Evolutionary conservation across 2,888 invertebrate genomes (phyloP), one percentile per base, ranked within the genome.

Genomic region (Euplagia quadripunctaria): DNA sequence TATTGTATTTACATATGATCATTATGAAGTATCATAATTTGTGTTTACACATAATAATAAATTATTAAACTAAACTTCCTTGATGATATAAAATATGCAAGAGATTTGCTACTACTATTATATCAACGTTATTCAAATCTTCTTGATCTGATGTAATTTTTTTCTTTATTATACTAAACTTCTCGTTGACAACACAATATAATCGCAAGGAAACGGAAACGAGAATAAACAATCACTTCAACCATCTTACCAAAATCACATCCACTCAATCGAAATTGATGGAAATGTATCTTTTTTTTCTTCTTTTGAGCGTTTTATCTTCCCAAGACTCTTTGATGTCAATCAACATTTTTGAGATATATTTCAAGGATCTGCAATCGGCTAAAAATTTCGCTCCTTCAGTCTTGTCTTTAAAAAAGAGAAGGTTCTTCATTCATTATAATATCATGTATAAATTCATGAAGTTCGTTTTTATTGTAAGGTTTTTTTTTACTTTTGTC

Each of bases 181-280:
- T 61, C 65, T 55, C 41, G 64, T 14, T 52, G 42, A 68, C 58
- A 74, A 72, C 14, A 55, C 55, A 74, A 73, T 68, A 52, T 52
- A 64, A 68, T 64, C 7, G 51, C 14, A 61, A 61, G 43, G 73
- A 82, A 73, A 71, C 64, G 71, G 64, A 80, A 72, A 78, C 84
- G 81, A 78, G 74, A 78, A 80, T 80, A 77, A 85, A 82, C 75
- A 75, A 85, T 79, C 76, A 82, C 76, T 82, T 79, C 69, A 77
- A 75, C 70, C 77, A 79, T 79, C 74, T 75, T 78, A 79, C 76
- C 81, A 83, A 79, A 78, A 80, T 80, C 75, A 80, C 78, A 75
- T 74, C 72, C 81, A 77, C 81, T 85, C 83, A 81, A 86, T 86
- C 83, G 72, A 83, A 77, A 74, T 79, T 83, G 80, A 84, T 86